Conservation (phyloP, 2,797 vertebrate species). For the Antrozous pallidus region DNA sequence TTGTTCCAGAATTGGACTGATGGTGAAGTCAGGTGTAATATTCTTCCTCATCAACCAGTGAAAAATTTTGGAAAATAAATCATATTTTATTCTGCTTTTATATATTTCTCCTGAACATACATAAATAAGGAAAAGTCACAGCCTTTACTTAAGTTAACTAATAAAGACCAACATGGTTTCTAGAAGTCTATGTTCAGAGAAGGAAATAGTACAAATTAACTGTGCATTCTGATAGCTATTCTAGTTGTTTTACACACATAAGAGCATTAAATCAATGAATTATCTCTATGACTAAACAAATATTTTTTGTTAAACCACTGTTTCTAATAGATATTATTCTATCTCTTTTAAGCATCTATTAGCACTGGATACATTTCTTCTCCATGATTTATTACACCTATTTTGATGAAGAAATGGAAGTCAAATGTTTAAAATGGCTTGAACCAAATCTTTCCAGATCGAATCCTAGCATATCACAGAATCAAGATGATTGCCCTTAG, state of each 20-base stretch:
- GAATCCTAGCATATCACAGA: neutral
- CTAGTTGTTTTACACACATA: neutral
- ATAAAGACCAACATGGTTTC: neutral
- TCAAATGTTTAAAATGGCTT: neutral
- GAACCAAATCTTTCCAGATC: neutral
- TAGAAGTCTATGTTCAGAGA: neutral
- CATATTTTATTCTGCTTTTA: neutral
- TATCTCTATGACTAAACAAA: neutral
- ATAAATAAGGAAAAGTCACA: neutral
- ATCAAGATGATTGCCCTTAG: neutral
- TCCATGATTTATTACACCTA: neutral
- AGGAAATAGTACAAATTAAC: neutral
- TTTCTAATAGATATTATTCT: neutral
- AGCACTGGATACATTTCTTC: neutral
- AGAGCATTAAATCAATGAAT: neutral
- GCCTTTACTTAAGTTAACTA: neutral
- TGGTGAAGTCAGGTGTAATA: neutral
- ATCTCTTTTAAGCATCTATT: neutral
- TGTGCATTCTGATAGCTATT: neutral
- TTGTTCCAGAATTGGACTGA: neutral
- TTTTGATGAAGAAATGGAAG: neutral
- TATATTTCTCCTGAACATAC: neutral
- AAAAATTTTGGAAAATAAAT: neutral
- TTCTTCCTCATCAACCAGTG: neutral
- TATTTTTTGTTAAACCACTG: neutral